Base-by-base conservation (phyloP, 1,140 invertebrate species). In the Scaptomyza graminum region DNA sequence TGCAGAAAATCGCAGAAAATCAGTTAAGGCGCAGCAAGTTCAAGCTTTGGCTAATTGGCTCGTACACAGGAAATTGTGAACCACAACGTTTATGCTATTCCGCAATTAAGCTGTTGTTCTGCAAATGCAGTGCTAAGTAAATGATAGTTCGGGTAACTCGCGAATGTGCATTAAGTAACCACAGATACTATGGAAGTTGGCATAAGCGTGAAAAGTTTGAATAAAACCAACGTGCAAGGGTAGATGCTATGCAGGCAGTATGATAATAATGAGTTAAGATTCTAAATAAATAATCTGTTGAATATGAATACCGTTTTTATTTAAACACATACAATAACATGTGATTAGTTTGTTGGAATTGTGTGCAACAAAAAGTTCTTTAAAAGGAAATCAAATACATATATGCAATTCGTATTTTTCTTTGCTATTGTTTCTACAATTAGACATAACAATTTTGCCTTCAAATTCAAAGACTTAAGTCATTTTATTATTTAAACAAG, bases 11-110 rank as follows among this genome's bases (percentile, higher is more conserved):
- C 0, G 18, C 18, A 22, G 18, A 3, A 22, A 3, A 22, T 25
- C 25, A 37, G 16, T 49, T 15, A 22, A 11, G 15, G 46, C 55
- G 18, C n/a, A 56, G 41, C n/a, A 28, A 25, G 13, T 22, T 28
- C 1, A 7, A n/a, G 37, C 5, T 41, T n/a, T 31, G 9, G 4
- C n/a, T 56, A 65, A 65, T 49, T 55, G 63, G 18, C 64, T 43
- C 50, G 8, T 43, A 8, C 5, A 31, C 8, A 31, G 13, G 0
- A 9, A 34, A 41, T 41, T n/a, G 3, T n/a, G 12, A 2, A 1
- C 12, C 37, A 41, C 2, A 28, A 11, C 13, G 39, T 25, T 43
- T 44, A 15, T 43, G 41, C 13, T 44, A 55, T 41, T 22, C 37
- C 13, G 13, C 18, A 25, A 43, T 2, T 22, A 18, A 18, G 16